Evolutionary conservation across 2,888 invertebrate species (phyloP).

Genomic region (Halictus quadricinctus): DNA sequence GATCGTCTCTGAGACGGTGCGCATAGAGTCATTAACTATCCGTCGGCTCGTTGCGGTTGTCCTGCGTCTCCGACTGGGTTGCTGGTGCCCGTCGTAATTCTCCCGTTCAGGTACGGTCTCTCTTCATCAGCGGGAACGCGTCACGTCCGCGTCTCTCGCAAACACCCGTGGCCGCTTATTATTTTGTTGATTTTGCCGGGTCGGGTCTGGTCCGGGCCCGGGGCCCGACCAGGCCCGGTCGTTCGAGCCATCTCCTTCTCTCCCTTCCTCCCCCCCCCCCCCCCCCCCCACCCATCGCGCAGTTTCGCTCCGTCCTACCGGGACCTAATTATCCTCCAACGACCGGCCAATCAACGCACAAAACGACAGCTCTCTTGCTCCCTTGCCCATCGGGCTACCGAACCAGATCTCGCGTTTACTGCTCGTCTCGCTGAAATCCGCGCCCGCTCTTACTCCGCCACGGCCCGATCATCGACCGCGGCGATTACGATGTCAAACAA

Average conservation of each 20-base stretch:
- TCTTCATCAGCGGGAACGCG: slow-evolving; percentile 57
- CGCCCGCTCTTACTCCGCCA: slow-evolving; percentile 32
- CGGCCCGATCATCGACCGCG: background rate
- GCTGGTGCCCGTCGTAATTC: slow-evolving; percentile 33
- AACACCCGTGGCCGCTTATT: slow-evolving; percentile 66
- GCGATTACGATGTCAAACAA: slow-evolving; percentile 4
- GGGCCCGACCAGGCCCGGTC: background rate
- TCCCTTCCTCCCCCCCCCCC: background rate
- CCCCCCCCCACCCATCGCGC: background rate
- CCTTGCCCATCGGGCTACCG: slow-evolving; percentile 30
- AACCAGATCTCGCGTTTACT: slow-evolving; percentile 19
- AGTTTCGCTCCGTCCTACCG: slow-evolving; percentile 42
- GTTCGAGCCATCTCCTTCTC: slow-evolving; percentile 17
- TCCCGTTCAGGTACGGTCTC: slow-evolving; percentile 29
- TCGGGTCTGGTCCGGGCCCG: slow-evolving; percentile 9
- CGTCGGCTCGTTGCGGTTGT: slow-evolving; percentile 76
- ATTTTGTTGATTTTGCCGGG: slow-evolving; percentile 72
- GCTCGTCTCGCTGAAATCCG: slow-evolving; percentile 42
- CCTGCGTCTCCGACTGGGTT: slow-evolving; percentile 34
- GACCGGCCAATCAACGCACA: slow-evolving; percentile 61
- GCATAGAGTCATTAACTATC: slow-evolving; percentile 79
- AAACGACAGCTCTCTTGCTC: slow-evolving; percentile 52
- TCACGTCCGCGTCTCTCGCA: slow-evolving; percentile 58
- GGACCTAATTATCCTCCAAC: slow-evolving; percentile 63
- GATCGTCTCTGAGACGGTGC: slow-evolving; percentile 72